phyloP scores from a whole-genome alignment of 1,140 invertebrate species.

The Cryptotermes secundus region DNA sequence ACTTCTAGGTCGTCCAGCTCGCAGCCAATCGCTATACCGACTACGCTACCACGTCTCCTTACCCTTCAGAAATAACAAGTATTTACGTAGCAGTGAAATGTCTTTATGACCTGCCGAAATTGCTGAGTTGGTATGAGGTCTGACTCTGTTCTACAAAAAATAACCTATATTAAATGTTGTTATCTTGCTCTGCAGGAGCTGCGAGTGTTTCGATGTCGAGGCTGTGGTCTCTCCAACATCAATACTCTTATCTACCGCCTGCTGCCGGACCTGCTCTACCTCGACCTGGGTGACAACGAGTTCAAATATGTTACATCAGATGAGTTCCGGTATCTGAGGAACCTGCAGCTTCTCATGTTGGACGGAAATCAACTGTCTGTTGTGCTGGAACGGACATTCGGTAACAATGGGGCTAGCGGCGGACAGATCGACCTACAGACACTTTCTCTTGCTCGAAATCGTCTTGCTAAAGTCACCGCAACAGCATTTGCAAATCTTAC shows the following conservation, averaged over 20 bases:
- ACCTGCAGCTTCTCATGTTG: slow-evolving; percentile 64
- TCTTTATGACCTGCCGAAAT: too few species aligned
- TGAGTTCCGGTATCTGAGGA: slow-evolving; percentile 68
- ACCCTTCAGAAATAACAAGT: too few species aligned
- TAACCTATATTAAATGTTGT: too few species aligned
- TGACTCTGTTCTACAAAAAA: too few species aligned
- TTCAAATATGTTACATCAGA: slow-evolving; percentile 75
- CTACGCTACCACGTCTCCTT: too few species aligned
- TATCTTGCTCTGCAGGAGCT: slow-evolving; percentile 55
- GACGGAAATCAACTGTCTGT: slow-evolving; percentile 77
- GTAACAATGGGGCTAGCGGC: slow-evolving; percentile 45
- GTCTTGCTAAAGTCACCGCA: slow-evolving; percentile 67
- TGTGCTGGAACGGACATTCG: slow-evolving; percentile 70
- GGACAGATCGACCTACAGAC: slow-evolving; percentile 43
- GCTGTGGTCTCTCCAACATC: slow-evolving; percentile 67
- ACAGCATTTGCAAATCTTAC: slow-evolving; percentile 68
- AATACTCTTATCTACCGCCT: slow-evolving; percentile 75
- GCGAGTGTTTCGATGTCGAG: slow-evolving; percentile 64
- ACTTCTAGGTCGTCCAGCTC: too few species aligned
- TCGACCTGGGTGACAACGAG: slow-evolving; percentile 75
- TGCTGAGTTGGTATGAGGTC: too few species aligned
- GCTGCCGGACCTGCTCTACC: slow-evolving; percentile 62
- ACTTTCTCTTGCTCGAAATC: slow-evolving; percentile 66
- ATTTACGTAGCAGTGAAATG: too few species aligned
- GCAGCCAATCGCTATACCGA: too few species aligned